A percentile compares a stretch with the other conserved stretches of the same genome.
Conservation (phyloP, 2,888 invertebrate species). For the Scaptomyza reducta region DNA sequence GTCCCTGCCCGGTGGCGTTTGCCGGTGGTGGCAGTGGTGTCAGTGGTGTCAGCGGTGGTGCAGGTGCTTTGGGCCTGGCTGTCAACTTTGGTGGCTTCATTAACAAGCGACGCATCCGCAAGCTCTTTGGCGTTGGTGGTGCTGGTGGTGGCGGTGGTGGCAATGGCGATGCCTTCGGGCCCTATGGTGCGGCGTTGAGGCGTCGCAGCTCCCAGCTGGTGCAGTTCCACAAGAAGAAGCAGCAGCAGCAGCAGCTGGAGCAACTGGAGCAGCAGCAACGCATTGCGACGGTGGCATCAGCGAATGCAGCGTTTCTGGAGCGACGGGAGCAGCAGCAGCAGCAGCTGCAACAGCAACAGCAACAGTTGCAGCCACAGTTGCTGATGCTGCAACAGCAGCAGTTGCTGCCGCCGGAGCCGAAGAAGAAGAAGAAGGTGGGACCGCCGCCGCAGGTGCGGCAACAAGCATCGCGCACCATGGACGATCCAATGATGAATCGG, state of each 20-base stretch:
- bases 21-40: slow-evolving; percentile 7
- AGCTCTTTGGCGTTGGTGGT: slow-evolving; percentile 75
- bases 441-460: slow-evolving; percentile 80
- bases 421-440: slow-evolving; percentile 80
- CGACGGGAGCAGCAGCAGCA: slow-evolving; percentile 66
- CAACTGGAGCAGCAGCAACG: slow-evolving; percentile 80
- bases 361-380: slow-evolving; percentile 59
- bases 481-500: slow-evolving; percentile 83
- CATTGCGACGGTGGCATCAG: slow-evolving; percentile 74
- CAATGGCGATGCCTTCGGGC: slow-evolving; percentile 47
- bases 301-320: slow-evolving; percentile 76
- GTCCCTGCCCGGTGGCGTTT: slow-evolving; percentile 29
- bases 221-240: slow-evolving; percentile 79
- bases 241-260: slow-evolving; percentile 74
- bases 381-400: slow-evolving; percentile 52
- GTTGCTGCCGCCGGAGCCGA: slow-evolving; percentile 65
- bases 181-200: slow-evolving; percentile 67
- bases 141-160: slow-evolving; percentile 36
- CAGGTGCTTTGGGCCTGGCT: slow-evolving; percentile 62
- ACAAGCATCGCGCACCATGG: slow-evolving; percentile 77
- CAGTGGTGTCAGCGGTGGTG: slow-evolving; percentile 44
- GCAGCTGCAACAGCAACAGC: slow-evolving; percentile 39
- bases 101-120: slow-evolving; percentile 78
- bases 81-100: slow-evolving; percentile 70
- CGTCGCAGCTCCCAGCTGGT: slow-evolving; percentile 79